A percentile compares a stretch with the other conserved stretches of the same genome.
Evolutionary conservation across 2,797 vertebrate species (phyloP).

Genomic region (Tauraco hartlaubi): DNA sequence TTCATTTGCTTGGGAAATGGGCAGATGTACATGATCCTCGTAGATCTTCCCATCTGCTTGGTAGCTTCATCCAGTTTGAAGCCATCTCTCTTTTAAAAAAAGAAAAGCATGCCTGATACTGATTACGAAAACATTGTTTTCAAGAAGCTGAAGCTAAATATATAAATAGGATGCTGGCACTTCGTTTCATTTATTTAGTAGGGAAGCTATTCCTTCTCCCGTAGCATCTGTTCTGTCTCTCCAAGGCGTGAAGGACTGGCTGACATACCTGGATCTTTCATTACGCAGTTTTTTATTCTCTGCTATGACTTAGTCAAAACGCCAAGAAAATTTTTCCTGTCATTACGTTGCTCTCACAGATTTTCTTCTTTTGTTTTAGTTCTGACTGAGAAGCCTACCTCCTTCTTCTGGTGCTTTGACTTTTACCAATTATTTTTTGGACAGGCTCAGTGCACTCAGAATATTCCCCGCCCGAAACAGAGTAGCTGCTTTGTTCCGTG

Average conservation of each 20-base stretch:
- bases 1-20: background rate
- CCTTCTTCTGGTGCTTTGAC: background rate
- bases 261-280: background rate
- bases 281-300: background rate
- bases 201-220: background rate
- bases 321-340: background rate
- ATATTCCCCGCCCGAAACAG: too few species aligned
- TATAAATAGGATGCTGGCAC: background rate
- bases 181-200: background rate
- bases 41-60: background rate
- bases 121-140: background rate
- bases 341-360: background rate
- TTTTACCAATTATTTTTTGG: background rate
- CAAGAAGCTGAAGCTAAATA: background rate
- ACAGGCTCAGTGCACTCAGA: accelerated
- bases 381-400: background rate
- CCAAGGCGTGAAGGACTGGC: background rate
- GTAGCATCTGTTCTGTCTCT: background rate
- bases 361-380: background rate
- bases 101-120: background rate
- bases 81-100: background rate
- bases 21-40: background rate
- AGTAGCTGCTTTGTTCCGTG: background rate
- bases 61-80: background rate
- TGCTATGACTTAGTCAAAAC: background rate